Evolutionary conservation across 2,797 vertebrate species (phyloP), one percentile per base, ranked within the genome.

Genomic region (Poeciliopsis infans): DNA sequence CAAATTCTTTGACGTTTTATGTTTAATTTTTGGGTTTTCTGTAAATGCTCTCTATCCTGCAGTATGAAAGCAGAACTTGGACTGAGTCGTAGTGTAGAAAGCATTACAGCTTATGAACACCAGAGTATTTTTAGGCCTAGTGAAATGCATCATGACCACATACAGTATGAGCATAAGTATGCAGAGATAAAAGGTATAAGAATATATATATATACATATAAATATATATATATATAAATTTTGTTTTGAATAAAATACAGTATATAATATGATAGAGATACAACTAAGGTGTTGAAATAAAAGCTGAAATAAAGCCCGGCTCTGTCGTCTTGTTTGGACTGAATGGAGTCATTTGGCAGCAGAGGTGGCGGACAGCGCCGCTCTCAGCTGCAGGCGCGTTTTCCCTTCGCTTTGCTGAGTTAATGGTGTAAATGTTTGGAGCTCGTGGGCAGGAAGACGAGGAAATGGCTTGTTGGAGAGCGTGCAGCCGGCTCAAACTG

Each of bases 251-350:
- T 91, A 90, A 94, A 94, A 93, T 92, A 90, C 79, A 94, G 79
- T 91, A 93, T 93, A 92, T 93, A 92, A 92, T 91, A 94, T 94
- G 90, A 95, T 94, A 95, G 92, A 94, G 91, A 87, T 94, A 91
- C 89, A 92, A 90, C 91, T 95, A 95, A 96, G 91, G 92, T 94
- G 94, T 95, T 94, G 93, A 94, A 96, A 96, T 96, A 95, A 96
- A 96, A 92, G 83, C 91, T 93, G 87, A 94, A 93, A 91, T 92
- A 91, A 94, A 94, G 85, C 84, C 33, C 87, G 82, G 77, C 79
- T 81, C 70, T 92, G 90, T 89, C 55, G 80, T 89, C 88, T 77
- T 80, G 79, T 70, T 47, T 76, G 76, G 83, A 89, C 87, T 88
- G 74, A 86, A 86, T 85, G 77, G 85, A 88, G 85, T 89, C 86